These are phyloP conservation scores for Cariama cristata DNA, from an alignment of 2,113 vertebrate genomes.

Conservation along the genomic window DNA sequence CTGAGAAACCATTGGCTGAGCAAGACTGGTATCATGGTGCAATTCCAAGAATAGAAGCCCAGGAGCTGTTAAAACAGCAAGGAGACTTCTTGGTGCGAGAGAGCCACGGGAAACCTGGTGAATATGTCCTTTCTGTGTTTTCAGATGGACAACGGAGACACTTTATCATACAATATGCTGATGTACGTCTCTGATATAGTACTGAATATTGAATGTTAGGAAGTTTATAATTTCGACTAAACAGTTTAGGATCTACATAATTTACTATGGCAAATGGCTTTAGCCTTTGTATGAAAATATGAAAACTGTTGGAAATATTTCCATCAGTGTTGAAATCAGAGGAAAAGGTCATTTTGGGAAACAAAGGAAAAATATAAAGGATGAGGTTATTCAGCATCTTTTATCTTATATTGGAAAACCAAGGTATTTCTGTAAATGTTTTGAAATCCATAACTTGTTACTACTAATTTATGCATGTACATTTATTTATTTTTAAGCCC, in stretches of 20 bases:
- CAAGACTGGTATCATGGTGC: slow-evolving; percentile 99
- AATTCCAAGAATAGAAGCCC: slow-evolving; percentile 94
- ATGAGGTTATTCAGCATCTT: neutral
- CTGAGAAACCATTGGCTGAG: slow-evolving; percentile 91
- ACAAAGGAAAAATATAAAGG: neutral
- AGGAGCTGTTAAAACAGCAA: slow-evolving; percentile 93
- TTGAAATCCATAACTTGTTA: neutral
- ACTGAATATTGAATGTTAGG: slow-evolving; percentile 26
- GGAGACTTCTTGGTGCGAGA: slow-evolving; percentile 98
- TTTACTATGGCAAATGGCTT: neutral
- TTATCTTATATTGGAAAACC: neutral
- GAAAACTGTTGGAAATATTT: neutral
- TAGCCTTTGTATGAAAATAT: neutral
- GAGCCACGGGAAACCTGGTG: slow-evolving; percentile 97
- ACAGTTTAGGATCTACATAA: neutral
- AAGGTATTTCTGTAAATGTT: neutral
- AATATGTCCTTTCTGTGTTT: slow-evolving; percentile 98
- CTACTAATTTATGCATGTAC: neutral
- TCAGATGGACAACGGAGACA: slow-evolving; percentile 93
- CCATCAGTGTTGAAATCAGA: neutral
- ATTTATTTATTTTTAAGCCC: neutral
- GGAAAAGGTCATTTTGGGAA: neutral
- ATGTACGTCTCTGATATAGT: slow-evolving; percentile 83
- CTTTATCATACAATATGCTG: slow-evolving; percentile 98
- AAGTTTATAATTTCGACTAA: neutral